Conservation (phyloP, 2,797 vertebrate genomes). For the Esox masquinongy region DNA sequence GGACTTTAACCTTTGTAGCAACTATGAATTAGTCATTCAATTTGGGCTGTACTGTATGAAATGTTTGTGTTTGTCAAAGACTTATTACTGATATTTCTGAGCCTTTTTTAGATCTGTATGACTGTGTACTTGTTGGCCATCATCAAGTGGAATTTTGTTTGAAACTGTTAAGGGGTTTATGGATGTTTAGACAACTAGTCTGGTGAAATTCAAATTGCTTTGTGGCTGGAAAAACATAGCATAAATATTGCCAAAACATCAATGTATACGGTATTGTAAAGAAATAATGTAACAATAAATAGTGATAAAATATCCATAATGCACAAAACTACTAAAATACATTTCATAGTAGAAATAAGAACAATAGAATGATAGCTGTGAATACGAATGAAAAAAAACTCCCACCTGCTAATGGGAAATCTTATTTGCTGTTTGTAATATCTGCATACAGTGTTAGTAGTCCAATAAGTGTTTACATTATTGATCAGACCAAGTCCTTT, state of each 20-base stretch:
- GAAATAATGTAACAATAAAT: too few species aligned
- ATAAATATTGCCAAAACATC: too few species aligned
- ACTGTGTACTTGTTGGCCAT: background rate
- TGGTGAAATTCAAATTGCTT: too few species aligned
- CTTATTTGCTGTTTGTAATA: background rate
- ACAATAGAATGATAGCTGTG: too few species aligned
- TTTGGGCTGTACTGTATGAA: background rate
- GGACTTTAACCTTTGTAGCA: slow-evolving; percentile 14
- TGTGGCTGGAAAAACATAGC: too few species aligned
- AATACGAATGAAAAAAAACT: background rate
- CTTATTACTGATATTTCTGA: background rate
- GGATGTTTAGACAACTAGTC: background rate
- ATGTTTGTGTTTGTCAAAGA: too few species aligned
- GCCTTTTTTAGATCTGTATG: background rate
- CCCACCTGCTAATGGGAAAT: background rate
- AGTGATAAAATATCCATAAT: too few species aligned
- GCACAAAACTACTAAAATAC: too few species aligned
- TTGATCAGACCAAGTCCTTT: background rate
- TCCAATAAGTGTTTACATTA: background rate
- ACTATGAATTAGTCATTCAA: slow-evolving; percentile 5
- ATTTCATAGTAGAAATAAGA: too few species aligned
- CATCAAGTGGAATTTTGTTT: background rate
- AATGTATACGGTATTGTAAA: too few species aligned
- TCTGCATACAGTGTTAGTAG: background rate
- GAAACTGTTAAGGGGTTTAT: background rate